Evolutionary conservation across 1,140 invertebrate genomes (phyloP).

Genomic region (Neodiprion virginianus): DNA sequence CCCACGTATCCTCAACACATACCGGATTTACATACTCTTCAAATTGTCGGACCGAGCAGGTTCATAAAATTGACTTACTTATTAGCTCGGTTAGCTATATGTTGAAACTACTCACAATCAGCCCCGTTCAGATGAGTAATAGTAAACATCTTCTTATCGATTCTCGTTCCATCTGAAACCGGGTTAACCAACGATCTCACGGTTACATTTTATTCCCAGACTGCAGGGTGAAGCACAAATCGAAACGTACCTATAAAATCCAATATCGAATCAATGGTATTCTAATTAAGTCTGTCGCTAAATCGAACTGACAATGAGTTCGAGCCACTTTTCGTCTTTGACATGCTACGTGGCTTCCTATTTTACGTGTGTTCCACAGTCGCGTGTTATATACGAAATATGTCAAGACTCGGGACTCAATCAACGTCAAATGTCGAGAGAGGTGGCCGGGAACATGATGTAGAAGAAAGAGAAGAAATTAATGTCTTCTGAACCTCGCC

Average conservation of each 20-base stretch:
- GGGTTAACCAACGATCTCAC: not conserved
- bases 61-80: constrained; percentile 2
- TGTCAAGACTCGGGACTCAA: not conserved
- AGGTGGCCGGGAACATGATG: too few relatives aligned
- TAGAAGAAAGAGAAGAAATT: too few relatives aligned
- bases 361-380: not conserved
- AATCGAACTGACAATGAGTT: not conserved
- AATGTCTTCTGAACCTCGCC: too few relatives aligned
- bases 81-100: not conserved
- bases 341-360: not conserved
- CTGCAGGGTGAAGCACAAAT: not conserved
- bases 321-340: not conserved
- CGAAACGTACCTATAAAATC: not conserved
- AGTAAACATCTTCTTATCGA: not conserved
- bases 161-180: not conserved
- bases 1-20: not conserved
- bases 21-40: constrained; percentile 3
- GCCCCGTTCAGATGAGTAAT: not conserved
- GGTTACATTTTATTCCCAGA: not conserved
- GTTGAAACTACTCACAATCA: not conserved
- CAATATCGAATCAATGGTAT: not conserved
- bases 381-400: not conserved
- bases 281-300: not conserved
- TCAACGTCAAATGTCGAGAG: not conserved
- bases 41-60: constrained; percentile 1